Percentiles rank a stretch among this genome's conserved stretches.
Conservation (phyloP, 1,140 invertebrate species). For the Drosophila sucinea region DNA sequence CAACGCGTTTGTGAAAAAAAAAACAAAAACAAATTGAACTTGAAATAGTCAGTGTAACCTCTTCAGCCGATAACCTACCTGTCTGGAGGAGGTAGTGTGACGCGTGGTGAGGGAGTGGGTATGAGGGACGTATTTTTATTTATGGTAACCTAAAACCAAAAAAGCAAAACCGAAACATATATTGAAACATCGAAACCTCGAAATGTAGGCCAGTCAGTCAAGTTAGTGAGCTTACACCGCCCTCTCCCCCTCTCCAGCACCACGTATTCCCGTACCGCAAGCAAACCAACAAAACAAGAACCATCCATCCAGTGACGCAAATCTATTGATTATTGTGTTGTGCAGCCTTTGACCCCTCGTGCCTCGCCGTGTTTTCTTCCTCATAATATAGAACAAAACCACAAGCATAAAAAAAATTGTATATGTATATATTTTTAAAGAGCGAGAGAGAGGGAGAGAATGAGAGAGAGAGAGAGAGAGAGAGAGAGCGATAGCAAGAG, state of each 20-base stretch:
- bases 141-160: neutral
- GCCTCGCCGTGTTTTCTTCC: conserved; percentile 9
- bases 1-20: neutral
- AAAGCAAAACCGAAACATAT: neutral
- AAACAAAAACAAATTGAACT: conserved; percentile 7
- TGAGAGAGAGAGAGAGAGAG: conserved; percentile 2
- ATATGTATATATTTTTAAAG: too few species aligned
- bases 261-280: neutral
- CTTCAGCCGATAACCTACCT: neutral
- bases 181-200: neutral
- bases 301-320: conserved; percentile 66
- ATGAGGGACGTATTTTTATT: too few species aligned
- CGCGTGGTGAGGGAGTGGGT: too few species aligned
- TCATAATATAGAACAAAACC: neutral
- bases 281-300: conserved; percentile 32
- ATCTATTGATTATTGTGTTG: conserved; percentile 69
- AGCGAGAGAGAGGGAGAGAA: conserved; percentile 12
- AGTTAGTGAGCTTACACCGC: neutral
- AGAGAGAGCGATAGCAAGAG: conserved; percentile 11
- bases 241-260: neutral
- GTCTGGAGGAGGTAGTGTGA: too few species aligned
- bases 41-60: neutral
- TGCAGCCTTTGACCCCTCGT: neutral
- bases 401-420: conserved; percentile 28
- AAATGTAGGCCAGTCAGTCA: conserved; percentile 9